phyloP scores from a whole-genome alignment of 1,140 invertebrate genomes.

The Drosophila kikkawai region DNA sequence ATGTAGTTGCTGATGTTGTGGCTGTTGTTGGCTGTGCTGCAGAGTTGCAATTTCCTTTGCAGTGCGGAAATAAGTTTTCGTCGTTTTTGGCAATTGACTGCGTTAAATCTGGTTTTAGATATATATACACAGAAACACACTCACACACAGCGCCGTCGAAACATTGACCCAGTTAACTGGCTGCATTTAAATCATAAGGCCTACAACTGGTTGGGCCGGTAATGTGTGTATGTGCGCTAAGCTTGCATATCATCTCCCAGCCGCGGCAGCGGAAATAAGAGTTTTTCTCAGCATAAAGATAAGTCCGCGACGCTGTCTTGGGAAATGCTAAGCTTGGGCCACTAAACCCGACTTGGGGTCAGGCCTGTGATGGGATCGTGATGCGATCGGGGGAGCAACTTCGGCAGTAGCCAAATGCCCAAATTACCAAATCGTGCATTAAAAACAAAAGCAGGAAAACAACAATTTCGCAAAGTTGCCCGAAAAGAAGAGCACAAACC shows the following conservation, averaged over 20 bases:
- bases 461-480: constrained; percentile 67
- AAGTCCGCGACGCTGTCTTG: constrained; percentile 27
- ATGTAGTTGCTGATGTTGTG: constrained; percentile 23
- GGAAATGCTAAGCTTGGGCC: constrained; percentile 45
- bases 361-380: constrained; percentile 61
- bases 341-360: constrained; percentile 35
- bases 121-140: not conserved
- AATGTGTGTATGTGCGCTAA: constrained; percentile 5
- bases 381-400: constrained; percentile 56
- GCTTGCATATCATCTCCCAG: constrained; percentile 11
- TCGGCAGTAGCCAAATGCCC: constrained; percentile 54
- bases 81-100: constrained; percentile 56
- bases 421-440: constrained; percentile 76
- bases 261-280: constrained; percentile 30
- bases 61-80: constrained; percentile 64
- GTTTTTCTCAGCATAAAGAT: constrained; percentile 34
- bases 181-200: constrained; percentile 57
- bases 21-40: constrained; percentile 32
- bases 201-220: constrained; percentile 48
- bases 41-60: constrained; percentile 67
- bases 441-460: constrained; percentile 61
- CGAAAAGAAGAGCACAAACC: constrained; percentile 24
- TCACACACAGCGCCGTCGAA: constrained; percentile 17
- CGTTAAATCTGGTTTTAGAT: constrained; percentile 50
- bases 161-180: constrained; percentile 57